Evolutionary conservation across 1,140 invertebrate species (phyloP), one percentile per base, ranked within the genome.

Genomic region (Drosophila setifemur): DNA sequence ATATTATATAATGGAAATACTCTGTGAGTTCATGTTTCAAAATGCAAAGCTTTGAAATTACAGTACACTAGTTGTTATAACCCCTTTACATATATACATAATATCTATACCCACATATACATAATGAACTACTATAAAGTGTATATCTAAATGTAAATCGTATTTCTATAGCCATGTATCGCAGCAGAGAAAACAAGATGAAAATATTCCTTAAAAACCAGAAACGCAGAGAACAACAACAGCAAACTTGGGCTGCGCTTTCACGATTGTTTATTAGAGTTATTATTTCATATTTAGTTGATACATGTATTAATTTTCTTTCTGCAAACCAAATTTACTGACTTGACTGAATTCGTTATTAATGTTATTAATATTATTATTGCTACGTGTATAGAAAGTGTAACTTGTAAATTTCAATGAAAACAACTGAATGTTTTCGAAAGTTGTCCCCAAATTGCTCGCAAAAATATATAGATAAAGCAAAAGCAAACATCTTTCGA

Each of bases 271-370:
- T 77, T 83, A 76, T 49, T 60, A 61, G 66, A 54, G 71, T 63
- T 61, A 73, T 58, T 44, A 35, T 25, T 60, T 40, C 57, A 25
- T n/a, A n/a, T 69, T 61, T 73, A 48, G 48, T 66, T 74, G 55
- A 55, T 71, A 60, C 50, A 40, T 81, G 52, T 74, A 74, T 64
- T 66, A n/a, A n/a, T 71, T 81, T 86, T 86, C 67, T 75, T 85
- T 86, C 66, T 83, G 74, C 66, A 83, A 83, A 83, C 79, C 79
- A 83, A 83, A 83, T 85, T 83, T 79, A 83, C 79, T 79, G 79
- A 83, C 79, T 79, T 85, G 79, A 83, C 79, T 83, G 79, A 83
- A 83, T 83, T 83, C 75, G 81, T 83, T 79, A 83, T 85, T 67
- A 86, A 83, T 83, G 79, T 83, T 83, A 85, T 83, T 83, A 83